Evolutionary conservation across 2,797 vertebrate species (phyloP).

Genomic region (Tolypeutes matacus): DNA sequence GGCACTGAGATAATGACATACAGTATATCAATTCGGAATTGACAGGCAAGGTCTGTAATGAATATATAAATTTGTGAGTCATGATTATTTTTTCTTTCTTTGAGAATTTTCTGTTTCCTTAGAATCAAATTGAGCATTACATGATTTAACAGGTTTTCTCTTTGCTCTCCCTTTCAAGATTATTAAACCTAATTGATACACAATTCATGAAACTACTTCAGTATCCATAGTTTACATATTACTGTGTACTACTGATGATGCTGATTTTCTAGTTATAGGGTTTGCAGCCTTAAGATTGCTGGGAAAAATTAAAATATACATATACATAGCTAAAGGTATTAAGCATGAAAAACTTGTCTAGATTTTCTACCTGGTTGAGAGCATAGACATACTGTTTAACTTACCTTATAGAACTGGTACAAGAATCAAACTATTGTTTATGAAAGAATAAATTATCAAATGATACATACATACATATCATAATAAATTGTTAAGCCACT

Average conservation of each 20-base stretch:
- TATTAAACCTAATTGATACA: background rate
- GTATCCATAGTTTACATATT: background rate
- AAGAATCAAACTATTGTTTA: background rate
- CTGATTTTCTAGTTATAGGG: background rate
- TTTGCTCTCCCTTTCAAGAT: background rate
- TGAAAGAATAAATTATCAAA: constrained; percentile 12
- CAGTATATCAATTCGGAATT: background rate
- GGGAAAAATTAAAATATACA: background rate
- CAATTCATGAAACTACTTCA: background rate
- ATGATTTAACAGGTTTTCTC: background rate
- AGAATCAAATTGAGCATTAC: background rate
- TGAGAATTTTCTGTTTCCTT: background rate
- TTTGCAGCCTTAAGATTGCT: background rate
- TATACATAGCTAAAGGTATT: background rate
- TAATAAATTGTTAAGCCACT: background rate
- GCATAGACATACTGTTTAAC: background rate
- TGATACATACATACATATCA: background rate
- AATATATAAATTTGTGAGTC: background rate
- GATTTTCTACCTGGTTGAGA: background rate
- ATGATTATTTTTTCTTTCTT: background rate
- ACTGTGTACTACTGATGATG: background rate
- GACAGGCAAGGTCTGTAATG: background rate
- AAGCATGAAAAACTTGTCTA: background rate
- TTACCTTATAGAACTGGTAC: background rate
- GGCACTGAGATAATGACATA: background rate